Conservation (phyloP, 2,888 invertebrate species). For the Rhagonycha lutea region DNA sequence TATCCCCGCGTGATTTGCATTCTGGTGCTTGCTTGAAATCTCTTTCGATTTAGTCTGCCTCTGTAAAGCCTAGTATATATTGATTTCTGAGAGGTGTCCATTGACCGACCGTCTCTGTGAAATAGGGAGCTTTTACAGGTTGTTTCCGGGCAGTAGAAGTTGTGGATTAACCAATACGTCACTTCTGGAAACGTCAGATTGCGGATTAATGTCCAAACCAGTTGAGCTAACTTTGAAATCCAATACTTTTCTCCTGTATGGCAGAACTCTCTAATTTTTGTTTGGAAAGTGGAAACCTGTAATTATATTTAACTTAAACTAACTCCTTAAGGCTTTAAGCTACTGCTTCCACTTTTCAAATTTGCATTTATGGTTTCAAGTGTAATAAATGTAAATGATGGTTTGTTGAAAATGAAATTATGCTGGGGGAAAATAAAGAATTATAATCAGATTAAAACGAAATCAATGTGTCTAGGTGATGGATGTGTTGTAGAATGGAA, state of each 20-base stretch:
- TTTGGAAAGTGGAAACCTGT: slow-evolving; percentile 10
- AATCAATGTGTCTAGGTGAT: slow-evolving; percentile 45
- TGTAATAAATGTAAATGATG: slow-evolving; percentile 18
- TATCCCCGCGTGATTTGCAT: slow-evolving; percentile 1
- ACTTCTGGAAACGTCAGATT: slow-evolving; percentile 33
- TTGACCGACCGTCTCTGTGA: slow-evolving; percentile 6
- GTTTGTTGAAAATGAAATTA: slow-evolving; percentile 37
- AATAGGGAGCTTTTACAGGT: slow-evolving; percentile 21
- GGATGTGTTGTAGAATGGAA: slow-evolving; percentile 33
- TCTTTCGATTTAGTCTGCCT: slow-evolving; percentile 4
- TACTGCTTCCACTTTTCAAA: background rate
- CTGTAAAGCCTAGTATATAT: slow-evolving; percentile 1
- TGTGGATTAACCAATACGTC: slow-evolving; percentile 29
- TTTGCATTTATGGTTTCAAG: background rate
- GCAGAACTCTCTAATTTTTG: slow-evolving; percentile 17
- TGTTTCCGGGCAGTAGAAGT: slow-evolving; percentile 26
- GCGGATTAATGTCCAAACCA: slow-evolving; percentile 32
- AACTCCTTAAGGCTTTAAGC: background rate
- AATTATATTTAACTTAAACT: background rate
- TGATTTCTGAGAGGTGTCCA: slow-evolving; percentile 15
- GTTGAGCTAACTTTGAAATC: slow-evolving; percentile 31
- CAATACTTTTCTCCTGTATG: slow-evolving; percentile 22
- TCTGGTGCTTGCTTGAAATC: background rate
- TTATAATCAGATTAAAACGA: slow-evolving; percentile 47
- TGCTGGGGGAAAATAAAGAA: slow-evolving; percentile 41